A percentile compares a stretch with the other conserved stretches of the same genome.
phyloP scores from a whole-genome alignment of 2,888 invertebrate species.

The Chalcosyrphus nemorum region DNA sequence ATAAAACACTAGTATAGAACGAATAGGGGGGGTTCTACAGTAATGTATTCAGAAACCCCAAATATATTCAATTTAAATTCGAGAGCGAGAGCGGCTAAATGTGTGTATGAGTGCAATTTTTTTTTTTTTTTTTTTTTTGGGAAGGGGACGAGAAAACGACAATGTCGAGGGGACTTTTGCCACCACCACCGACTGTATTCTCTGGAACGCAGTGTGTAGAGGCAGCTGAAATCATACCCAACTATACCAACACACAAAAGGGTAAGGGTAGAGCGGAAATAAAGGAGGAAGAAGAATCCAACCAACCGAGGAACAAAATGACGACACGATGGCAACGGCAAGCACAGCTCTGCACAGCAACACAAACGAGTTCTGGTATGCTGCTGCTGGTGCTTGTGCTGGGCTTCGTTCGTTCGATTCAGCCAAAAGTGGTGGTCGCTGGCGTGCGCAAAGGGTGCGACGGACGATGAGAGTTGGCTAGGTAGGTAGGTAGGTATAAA shows the following conservation, averaged over 20 bases:
- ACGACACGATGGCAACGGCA: slow-evolving; percentile 65
- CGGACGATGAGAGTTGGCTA: no score
- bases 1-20: background rate
- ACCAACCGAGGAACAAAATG: slow-evolving; percentile 71
- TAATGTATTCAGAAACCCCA: slow-evolving; percentile 54
- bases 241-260: slow-evolving; percentile 38
- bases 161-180: slow-evolving; percentile 47
- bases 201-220: slow-evolving; percentile 5
- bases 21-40: background rate
- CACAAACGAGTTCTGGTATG: slow-evolving; percentile 66
- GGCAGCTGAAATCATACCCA: slow-evolving; percentile 60
- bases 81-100: slow-evolving; percentile 18
- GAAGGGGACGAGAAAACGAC: slow-evolving; percentile 51
- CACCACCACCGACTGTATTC: no score
- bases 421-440: slow-evolving; percentile 62
- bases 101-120: slow-evolving; percentile 55
- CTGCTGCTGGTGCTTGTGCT: slow-evolving; percentile 28
- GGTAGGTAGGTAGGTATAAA: slow-evolving; percentile 30
- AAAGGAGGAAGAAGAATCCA: slow-evolving; percentile 70
- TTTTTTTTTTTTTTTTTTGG: slow-evolving; percentile 32
- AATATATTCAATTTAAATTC: slow-evolving; percentile 65
- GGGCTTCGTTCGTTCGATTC: slow-evolving; percentile 55
- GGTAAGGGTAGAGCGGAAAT: slow-evolving; percentile 69
- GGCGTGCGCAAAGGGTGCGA: slow-evolving; percentile 48
- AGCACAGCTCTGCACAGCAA: slow-evolving; percentile 67